Evolutionary conservation across 2,797 vertebrate genomes (phyloP).

Genomic region (Sebastes vulpes): DNA sequence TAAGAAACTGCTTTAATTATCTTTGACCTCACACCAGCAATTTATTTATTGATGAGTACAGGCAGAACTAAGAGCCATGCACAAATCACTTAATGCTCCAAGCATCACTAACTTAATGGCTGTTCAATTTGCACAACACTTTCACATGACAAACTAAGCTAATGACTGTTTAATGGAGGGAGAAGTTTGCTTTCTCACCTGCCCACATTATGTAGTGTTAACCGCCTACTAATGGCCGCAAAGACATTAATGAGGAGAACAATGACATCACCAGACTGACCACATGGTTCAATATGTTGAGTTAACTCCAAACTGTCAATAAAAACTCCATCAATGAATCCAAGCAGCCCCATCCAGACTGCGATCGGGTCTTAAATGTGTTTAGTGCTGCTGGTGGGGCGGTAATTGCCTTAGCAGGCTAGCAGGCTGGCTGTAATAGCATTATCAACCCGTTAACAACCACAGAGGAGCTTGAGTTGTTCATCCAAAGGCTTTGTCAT

Average conservation of each 20-base stretch:
- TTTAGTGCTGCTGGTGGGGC: conserved; percentile 70
- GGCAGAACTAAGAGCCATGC: conserved; percentile 1
- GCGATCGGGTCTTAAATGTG: conserved; percentile 70
- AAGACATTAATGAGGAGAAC: conserved; percentile 44
- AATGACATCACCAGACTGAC: conserved; percentile 78
- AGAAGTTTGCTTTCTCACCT: conserved; percentile 25
- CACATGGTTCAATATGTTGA: conserved; percentile 59
- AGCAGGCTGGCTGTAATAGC: conserved; percentile 65
- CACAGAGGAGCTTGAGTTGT: conserved; percentile 43
- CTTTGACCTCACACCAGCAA: conserved; percentile 15
- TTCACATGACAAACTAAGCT: neutral
- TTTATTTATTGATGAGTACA: conserved; percentile 36
- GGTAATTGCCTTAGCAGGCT: conserved; percentile 73
- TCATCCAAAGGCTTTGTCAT: conserved; percentile 45
- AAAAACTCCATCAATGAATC: conserved; percentile 75
- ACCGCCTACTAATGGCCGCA: conserved; percentile 44
- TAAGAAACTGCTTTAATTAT: conserved; percentile 34
- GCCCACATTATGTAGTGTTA: conserved; percentile 31
- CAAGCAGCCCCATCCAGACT: conserved; percentile 56
- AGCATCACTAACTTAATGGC: conserved; percentile 8
- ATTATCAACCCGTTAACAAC: conserved; percentile 77
- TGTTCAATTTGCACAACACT: neutral
- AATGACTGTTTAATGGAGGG: conserved; percentile 18
- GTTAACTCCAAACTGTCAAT: conserved; percentile 79
- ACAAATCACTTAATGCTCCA: conserved; percentile 10